A percentile compares a stretch with the other conserved stretches of the same genome.
These are phyloP conservation scores for Gymnodraco acuticeps DNA, from an alignment of 2,797 vertebrate genomes.

Conservation along the genomic window DNA sequence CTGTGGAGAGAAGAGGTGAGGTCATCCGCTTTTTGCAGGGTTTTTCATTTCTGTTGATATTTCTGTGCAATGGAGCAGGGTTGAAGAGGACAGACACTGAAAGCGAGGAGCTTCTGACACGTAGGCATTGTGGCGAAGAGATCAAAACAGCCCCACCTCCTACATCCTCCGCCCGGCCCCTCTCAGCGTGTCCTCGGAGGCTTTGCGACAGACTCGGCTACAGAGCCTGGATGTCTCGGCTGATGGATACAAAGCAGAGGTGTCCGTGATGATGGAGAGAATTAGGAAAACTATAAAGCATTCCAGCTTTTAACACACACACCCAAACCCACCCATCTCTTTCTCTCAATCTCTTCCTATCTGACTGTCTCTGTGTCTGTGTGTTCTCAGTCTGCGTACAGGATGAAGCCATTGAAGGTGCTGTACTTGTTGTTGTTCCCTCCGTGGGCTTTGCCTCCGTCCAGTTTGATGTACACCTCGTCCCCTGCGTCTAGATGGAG, in stretches of 20 bases:
- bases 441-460: constrained; percentile 97
- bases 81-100: constrained; percentile 72
- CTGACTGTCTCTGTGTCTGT: constrained; percentile 57
- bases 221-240: constrained; percentile 63
- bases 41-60: constrained; percentile 63
- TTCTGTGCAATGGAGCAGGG: constrained; percentile 74
- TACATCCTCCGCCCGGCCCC: constrained; percentile 53
- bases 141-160: constrained; percentile 41
- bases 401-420: constrained; percentile 99
- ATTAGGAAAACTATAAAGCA: constrained; percentile 79
- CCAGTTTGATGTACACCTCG: constrained; percentile 97
- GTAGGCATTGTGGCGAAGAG: constrained; percentile 53
- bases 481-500: constrained; percentile 97
- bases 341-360: constrained; percentile 56
- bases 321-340: constrained; percentile 41
- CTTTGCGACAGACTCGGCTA: constrained; percentile 66
- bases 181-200: constrained; percentile 65
- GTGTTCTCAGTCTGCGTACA: constrained; percentile 93
- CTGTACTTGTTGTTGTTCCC: constrained; percentile 99
- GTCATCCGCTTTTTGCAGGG: constrained; percentile 63
- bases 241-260: constrained; percentile 79
- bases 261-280: constrained; percentile 79
- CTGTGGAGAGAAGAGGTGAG: constrained; percentile 68
- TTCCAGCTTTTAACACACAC: constrained; percentile 73
- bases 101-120: constrained; percentile 67